Evolutionary conservation across 2,888 invertebrate species (phyloP).

Genomic region (Nesidiocoris tenuis): DNA sequence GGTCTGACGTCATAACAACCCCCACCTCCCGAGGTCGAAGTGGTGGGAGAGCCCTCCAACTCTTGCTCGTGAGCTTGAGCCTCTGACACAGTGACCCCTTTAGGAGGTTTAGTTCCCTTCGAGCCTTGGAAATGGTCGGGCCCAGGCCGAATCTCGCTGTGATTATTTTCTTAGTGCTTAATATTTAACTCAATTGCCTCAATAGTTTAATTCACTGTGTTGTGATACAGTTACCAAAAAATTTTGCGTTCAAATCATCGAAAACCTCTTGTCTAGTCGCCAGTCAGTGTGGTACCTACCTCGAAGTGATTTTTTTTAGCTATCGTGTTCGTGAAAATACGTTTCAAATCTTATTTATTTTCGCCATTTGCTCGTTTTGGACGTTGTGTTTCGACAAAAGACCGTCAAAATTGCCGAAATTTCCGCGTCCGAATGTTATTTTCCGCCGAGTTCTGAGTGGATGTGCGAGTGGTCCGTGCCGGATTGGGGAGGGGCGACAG

Average conservation of each 20-base stretch:
- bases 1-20: slow-evolving; percentile 19
- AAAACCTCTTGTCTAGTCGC: background rate
- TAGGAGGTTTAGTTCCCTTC: slow-evolving; percentile 17
- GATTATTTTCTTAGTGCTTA: slow-evolving; percentile 1
- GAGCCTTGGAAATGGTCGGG: slow-evolving; percentile 20
- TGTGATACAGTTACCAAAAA: background rate
- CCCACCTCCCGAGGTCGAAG: slow-evolving; percentile 15
- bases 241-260: background rate
- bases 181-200: too few species aligned
- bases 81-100: slow-evolving; percentile 41
- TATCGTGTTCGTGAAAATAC: too few species aligned
- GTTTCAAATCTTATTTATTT: background rate
- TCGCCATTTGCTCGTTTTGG: background rate
- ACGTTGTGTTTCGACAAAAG: background rate
- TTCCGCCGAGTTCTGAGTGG: slow-evolving; percentile 20
- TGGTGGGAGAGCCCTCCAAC: slow-evolving; percentile 15
- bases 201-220: too few species aligned
- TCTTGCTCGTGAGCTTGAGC: background rate
- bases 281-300: background rate
- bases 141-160: slow-evolving; percentile 12
- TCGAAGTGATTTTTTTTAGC: background rate
- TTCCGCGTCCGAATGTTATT: slow-evolving; percentile 18
- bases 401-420: background rate
- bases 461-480: slow-evolving; percentile 45
- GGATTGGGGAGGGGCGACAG: slow-evolving; percentile 42